Conservation (phyloP, 1,140 invertebrate species). For the Aporrectodea caliginosa region DNA sequence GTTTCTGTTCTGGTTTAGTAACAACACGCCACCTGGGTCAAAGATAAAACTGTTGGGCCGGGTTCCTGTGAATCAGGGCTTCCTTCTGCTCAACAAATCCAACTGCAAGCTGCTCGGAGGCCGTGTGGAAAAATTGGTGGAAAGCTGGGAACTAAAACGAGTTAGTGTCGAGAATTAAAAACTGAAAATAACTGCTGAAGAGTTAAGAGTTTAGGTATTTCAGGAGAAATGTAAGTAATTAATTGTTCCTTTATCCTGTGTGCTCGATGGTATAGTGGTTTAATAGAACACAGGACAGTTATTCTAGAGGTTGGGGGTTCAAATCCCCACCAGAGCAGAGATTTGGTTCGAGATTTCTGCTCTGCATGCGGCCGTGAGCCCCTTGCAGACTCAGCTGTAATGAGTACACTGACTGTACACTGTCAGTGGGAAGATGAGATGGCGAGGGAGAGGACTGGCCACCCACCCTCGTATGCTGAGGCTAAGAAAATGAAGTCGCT, state of each 20-base stretch:
- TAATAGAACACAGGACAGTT: too few relatives aligned
- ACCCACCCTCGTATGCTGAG: too few relatives aligned
- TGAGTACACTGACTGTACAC: too few relatives aligned
- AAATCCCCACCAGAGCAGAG: too few relatives aligned
- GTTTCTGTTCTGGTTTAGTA: conserved; percentile 37
- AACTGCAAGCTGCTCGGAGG: conserved; percentile 73
- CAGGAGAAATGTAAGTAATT: not conserved
- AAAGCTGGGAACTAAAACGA: conserved; percentile 83
- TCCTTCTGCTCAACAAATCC: conserved; percentile 66
- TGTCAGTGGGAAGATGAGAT: too few relatives aligned
- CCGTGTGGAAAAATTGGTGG: conserved; percentile 72
- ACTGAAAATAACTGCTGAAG: not conserved
- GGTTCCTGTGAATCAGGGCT: conserved; percentile 63
- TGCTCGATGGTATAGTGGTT: not conserved
- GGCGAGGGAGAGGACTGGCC: too few relatives aligned
- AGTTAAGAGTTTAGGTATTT: not conserved
- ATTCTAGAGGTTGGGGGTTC: too few relatives aligned
- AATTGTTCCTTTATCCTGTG: not conserved
- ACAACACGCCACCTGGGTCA: conserved; percentile 72
- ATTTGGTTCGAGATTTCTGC: too few relatives aligned
- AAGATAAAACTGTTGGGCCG: conserved; percentile 63
- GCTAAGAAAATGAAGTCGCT: too few relatives aligned
- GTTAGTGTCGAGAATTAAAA: conserved; percentile 55
- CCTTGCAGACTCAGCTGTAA: too few relatives aligned
- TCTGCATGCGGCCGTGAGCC: too few relatives aligned